Evolutionary conservation across 2,888 invertebrate species (phyloP).

Genomic region (Drosophila pseudotakahashii): DNA sequence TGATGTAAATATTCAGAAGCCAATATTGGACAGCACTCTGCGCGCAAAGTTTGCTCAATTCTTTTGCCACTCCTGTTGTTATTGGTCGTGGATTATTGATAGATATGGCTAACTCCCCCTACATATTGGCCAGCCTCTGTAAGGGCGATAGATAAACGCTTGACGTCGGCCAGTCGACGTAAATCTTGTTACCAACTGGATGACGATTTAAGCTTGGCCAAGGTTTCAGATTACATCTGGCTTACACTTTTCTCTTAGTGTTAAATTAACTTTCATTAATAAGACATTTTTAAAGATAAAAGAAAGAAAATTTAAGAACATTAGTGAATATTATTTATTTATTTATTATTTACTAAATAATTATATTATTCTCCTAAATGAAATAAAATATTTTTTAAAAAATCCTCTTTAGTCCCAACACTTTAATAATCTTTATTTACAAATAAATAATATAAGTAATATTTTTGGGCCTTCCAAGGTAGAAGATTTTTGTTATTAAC

Average conservation of each 20-base stretch:
- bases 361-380: too few relatives aligned
- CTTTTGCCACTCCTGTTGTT: conserved; percentile 10
- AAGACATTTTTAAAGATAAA: too few relatives aligned
- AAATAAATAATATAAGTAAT: too few relatives aligned
- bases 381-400: background rate
- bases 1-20: conserved; percentile 54
- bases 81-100: conserved; percentile 40
- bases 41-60: conserved; percentile 28
- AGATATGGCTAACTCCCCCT: conserved; percentile 43
- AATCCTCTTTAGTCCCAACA: too few relatives aligned
- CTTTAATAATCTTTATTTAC: too few relatives aligned
- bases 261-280: too few relatives aligned
- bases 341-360: too few relatives aligned
- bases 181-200: conserved; percentile 20
- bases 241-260: too few relatives aligned
- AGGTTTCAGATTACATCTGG: conserved; percentile 14
- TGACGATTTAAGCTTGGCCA: background rate
- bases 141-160: conserved; percentile 40
- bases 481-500: too few relatives aligned
- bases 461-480: too few relatives aligned
- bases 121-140: conserved; percentile 4
- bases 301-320: too few relatives aligned
- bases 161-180: conserved; percentile 24
- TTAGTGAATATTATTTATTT: too few relatives aligned
- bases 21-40: conserved; percentile 26